Conservation (phyloP, 2,113 vertebrate genomes). For the Gobiocypris rarus region DNA sequence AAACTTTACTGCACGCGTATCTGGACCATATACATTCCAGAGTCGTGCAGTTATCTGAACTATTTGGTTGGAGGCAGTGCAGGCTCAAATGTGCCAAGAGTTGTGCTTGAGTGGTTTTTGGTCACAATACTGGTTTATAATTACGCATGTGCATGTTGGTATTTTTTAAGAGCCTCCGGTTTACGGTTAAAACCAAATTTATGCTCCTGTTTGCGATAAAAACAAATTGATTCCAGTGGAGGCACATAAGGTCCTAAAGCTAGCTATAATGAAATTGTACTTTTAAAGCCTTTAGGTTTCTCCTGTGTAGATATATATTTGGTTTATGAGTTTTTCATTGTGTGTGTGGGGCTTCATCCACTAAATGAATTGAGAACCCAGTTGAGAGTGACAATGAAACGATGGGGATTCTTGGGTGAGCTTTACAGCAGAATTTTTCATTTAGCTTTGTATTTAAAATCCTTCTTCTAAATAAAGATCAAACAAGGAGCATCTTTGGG, state of each 20-base stretch:
- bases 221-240: conserved; percentile 55
- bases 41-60: conserved; percentile 45
- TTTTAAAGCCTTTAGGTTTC: conserved; percentile 67
- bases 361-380: conserved; percentile 73
- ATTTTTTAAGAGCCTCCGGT: conserved; percentile 46
- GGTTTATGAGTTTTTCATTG: conserved; percentile 71
- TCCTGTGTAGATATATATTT: conserved; percentile 49
- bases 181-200: conserved; percentile 53
- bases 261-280: conserved; percentile 72
- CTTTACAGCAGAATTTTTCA: conserved; percentile 51
- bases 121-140: conserved; percentile 20
- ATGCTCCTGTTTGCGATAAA: conserved; percentile 46
- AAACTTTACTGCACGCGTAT: conserved; percentile 28
- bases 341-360: conserved; percentile 62
- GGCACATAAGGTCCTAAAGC: conserved; percentile 56
- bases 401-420: conserved; percentile 59
- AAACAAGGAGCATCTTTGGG: neutral
- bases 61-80: conserved; percentile 39
- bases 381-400: conserved; percentile 65
- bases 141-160: conserved; percentile 1
- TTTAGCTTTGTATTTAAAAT: neutral
- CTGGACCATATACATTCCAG: conserved; percentile 37
- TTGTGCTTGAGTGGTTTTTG: conserved; percentile 9
- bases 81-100: conserved; percentile 19
- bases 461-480: neutral